Conservation (phyloP, 92 coral and sea anemone genomes). For the Micromussa lordhowensis region DNA sequence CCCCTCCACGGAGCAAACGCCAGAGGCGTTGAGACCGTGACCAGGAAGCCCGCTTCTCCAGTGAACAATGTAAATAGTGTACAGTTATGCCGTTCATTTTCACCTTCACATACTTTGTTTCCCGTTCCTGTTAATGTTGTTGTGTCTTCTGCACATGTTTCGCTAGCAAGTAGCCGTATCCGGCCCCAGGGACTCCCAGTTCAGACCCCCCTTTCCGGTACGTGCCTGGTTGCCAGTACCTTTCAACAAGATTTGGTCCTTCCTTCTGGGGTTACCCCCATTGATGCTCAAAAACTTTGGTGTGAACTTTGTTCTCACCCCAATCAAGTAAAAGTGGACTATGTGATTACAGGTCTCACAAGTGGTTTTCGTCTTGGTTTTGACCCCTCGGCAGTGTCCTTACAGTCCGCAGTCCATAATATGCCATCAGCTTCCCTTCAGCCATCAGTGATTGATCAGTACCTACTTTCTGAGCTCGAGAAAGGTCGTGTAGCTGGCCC, state of each 20-base stretch:
- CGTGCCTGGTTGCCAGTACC: not conserved
- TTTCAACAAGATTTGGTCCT: constrained; percentile 3
- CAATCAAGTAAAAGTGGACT: constrained; percentile 8
- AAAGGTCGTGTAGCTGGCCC: not conserved
- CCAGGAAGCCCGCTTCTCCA: too few relatives aligned
- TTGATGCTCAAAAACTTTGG: not conserved
- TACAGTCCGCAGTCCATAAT: not conserved
- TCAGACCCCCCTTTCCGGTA: too few relatives aligned
- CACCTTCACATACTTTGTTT: too few relatives aligned
- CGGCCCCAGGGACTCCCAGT: too few relatives aligned
- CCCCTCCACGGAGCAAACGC: too few relatives aligned
- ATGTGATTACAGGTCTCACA: not conserved
- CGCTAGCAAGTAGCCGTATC: too few relatives aligned
- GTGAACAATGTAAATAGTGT: too few relatives aligned
- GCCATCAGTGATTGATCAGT: not conserved
- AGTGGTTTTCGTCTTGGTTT: constrained; percentile 23
- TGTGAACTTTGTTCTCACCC: not conserved
- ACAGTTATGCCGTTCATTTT: too few relatives aligned
- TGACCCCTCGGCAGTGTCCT: constrained; percentile 10
- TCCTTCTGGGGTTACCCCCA: constrained; percentile 2
- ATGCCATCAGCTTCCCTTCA: not conserved
- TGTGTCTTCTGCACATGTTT: too few relatives aligned
- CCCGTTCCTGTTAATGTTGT: too few relatives aligned
- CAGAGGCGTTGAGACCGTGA: not conserved
- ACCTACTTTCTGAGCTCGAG: not conserved